Evolutionary conservation across 37 sponge, comb jelly and placozoan species (phyloP).

Genomic region (Theonella swinhoei): DNA sequence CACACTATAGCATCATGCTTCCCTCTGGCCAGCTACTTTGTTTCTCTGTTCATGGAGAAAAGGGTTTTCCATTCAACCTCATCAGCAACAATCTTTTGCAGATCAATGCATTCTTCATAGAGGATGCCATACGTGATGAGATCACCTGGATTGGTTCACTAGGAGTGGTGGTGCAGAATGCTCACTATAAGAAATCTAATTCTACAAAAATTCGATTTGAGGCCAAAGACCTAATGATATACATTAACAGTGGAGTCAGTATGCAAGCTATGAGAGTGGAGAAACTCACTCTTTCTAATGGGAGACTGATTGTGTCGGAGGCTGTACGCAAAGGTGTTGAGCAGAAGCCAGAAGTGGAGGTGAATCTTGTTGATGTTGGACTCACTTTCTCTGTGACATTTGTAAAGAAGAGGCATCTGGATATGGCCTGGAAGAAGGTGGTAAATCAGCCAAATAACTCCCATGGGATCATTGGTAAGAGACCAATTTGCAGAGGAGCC

Average conservation of each 20-base stretch:
- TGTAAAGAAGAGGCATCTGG: conserved; percentile 17
- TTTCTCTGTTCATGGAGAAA: conserved; percentile 39
- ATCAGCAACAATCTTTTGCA: conserved; percentile 38
- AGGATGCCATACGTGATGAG: conserved; percentile 19
- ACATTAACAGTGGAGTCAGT: conserved; percentile 6
- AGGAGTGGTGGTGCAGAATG: conserved; percentile 27
- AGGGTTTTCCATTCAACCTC: conserved; percentile 31
- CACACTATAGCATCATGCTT: conserved; percentile 46
- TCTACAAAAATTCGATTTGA: conserved; percentile 20
- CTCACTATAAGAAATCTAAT: conserved; percentile 7
- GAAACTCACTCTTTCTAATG: neutral
- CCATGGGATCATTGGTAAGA: conserved; percentile 41
- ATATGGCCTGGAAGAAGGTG: conserved; percentile 39
- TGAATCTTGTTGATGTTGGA: conserved; percentile 31
- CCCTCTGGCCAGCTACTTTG: conserved; percentile 42
- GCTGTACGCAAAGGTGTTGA: neutral
- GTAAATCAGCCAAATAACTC: conserved; percentile 6
- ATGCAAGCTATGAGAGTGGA: conserved; percentile 8
- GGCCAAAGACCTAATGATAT: conserved; percentile 3
- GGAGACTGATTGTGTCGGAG: conserved; percentile 23
- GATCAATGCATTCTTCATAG: conserved; percentile 32
- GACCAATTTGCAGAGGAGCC: no score
- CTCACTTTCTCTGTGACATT: conserved; percentile 26
- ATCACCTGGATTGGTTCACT: conserved; percentile 43
- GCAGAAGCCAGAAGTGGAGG: conserved; percentile 8